A percentile compares a stretch with the other conserved stretches of the same genome.
Conservation (phyloP, 2,113 vertebrate genomes). For the Galbula dea region DNA sequence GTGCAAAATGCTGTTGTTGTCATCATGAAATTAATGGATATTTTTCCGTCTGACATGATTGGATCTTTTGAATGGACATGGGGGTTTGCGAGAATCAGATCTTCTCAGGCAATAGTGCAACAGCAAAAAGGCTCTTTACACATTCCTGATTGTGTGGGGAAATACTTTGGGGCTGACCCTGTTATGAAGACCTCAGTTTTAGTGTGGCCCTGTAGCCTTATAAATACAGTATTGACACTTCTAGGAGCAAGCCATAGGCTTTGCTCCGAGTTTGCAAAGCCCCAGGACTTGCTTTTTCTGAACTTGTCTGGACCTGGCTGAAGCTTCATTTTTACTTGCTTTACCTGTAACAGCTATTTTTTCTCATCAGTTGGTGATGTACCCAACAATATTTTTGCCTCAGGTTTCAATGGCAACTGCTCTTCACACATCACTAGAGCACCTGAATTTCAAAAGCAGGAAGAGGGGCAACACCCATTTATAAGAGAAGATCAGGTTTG, state of each 20-base stretch:
- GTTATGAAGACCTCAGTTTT: neutral
- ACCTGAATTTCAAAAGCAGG: neutral
- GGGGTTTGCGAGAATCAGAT: neutral
- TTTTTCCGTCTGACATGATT: neutral
- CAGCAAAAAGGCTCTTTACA: neutral
- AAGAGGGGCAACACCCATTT: accelerated
- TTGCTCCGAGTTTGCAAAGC: neutral
- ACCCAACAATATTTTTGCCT: neutral
- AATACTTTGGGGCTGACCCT: neutral
- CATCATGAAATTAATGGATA: neutral
- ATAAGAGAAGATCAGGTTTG: neutral
- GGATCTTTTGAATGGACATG: neutral
- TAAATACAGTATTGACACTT: neutral
- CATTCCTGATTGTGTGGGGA: neutral
- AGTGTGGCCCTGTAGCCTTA: neutral
- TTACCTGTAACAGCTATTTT: neutral
- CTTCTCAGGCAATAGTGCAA: neutral
- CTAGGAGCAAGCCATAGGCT: neutral
- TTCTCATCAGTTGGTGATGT: accelerated
- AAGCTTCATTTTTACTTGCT: neutral
- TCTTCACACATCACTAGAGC: neutral
- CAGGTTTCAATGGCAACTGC: neutral
- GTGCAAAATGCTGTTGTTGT: neutral
- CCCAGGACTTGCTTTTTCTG: neutral
- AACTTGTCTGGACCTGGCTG: neutral